phyloP scores from a whole-genome alignment of 2,797 vertebrate species.

The Cuculus canorus region DNA sequence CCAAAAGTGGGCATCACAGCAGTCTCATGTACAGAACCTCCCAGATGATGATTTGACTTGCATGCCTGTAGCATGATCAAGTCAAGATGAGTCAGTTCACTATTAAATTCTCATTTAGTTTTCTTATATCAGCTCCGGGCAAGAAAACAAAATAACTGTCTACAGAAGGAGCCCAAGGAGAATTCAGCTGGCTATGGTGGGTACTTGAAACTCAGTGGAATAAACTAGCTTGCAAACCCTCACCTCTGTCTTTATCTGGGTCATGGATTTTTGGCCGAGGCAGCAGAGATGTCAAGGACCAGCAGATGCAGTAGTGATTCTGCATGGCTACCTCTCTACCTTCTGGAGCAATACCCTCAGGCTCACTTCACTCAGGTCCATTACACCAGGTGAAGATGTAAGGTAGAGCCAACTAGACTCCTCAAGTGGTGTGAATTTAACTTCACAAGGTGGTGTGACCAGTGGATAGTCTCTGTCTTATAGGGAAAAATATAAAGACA shows the following conservation, averaged over 20 bases:
- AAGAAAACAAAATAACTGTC: slow-evolving; percentile 11
- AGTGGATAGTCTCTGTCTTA: neutral
- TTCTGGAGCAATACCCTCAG: neutral
- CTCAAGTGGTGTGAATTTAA: neutral
- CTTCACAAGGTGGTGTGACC: neutral
- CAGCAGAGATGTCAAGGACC: neutral
- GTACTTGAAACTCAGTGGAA: neutral
- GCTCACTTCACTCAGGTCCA: neutral
- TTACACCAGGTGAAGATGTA: fast-evolving
- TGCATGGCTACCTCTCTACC: neutral
- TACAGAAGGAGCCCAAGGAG: slow-evolving; percentile 1
- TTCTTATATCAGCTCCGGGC: neutral
- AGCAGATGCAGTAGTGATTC: neutral
- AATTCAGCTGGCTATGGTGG: neutral
- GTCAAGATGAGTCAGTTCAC: neutral
- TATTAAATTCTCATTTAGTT: slow-evolving; percentile 14
- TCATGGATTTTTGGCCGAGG: neutral
- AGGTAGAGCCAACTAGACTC: neutral
- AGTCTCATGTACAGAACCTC: neutral
- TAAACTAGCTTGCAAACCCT: neutral
- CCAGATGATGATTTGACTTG: neutral
- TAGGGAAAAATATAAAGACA: neutral
- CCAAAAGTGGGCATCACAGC: neutral
- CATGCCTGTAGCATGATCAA: neutral
- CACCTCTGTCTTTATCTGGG: neutral